Evolutionary conservation across 2,797 vertebrate genomes (phyloP), one percentile per base, ranked within the genome.

Genomic region (Chlorospingus semifuscus): DNA sequence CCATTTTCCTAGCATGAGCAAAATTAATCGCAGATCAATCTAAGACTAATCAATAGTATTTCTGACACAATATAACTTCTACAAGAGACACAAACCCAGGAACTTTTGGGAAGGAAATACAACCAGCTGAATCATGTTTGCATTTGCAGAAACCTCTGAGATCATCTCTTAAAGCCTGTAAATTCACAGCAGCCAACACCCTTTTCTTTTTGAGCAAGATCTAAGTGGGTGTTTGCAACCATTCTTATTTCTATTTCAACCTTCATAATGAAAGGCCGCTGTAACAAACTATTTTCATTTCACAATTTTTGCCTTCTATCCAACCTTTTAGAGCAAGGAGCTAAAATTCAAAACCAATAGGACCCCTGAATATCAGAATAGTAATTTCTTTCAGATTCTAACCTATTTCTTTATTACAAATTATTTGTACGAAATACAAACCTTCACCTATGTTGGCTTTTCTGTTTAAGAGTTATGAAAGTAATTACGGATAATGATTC

Each of bases 21-120:
- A 47, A 44, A 92, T 91, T 93, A 95, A 93, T 91, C 83, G 85
- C 39, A 92, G 61, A 53, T 77, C 92, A 95, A 21, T 80, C 50
- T 89, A 92, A 91, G 37, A 49, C 34, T 56, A 93, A 70, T n/a
- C 55, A 79, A 59, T 55, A 82, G 26, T 46, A 87, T 85, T 91
- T 93, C 60, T 10, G 29, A 17, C 20, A 94, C 19, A 47, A 46
- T 81, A 94, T 75, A 90, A 80, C 65, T 76, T 65, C 46, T 49
- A 47, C 50, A 84, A 63, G 41, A 92, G 47, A 89, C 23, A 90
- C 10, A 95, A 68, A 75, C 9, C 19, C 41, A 92, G n/a, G 20
- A 94, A 86, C 15, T 42, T 96, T 71, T 65, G 76, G 57, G 79
- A 95, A 90, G 61, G 55, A 87, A 81, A 69, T 12, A 49, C 76